Evolutionary conservation across 2,113 vertebrate genomes (phyloP).

Genomic region (Zapornia atra): DNA sequence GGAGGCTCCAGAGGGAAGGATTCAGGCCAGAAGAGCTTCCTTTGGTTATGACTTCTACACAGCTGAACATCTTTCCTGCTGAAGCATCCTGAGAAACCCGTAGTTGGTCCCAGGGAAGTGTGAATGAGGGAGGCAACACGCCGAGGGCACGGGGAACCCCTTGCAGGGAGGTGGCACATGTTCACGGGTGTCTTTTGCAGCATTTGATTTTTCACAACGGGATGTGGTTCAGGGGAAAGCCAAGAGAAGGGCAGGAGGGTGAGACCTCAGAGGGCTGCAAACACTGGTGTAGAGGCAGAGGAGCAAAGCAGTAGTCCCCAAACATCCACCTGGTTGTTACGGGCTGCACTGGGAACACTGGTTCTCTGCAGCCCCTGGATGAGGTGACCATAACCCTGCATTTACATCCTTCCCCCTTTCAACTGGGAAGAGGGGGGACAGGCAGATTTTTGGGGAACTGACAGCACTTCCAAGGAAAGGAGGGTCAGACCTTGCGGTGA

Average conservation of each 20-base stretch:
- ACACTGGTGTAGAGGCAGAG: background rate
- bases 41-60: background rate
- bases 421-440: background rate
- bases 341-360: background rate
- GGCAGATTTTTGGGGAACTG: background rate
- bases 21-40: background rate
- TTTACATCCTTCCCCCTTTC: background rate
- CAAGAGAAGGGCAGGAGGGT: background rate
- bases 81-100: background rate
- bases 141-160: background rate
- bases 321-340: background rate
- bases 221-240: background rate
- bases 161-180: background rate
- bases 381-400: background rate
- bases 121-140: background rate
- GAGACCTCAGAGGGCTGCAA: background rate
- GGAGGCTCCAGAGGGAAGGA: background rate
- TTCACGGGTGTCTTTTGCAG: background rate
- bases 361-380: background rate
- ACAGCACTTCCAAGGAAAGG: background rate
- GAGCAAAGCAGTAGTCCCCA: background rate
- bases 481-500: background rate
- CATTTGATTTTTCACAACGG: background rate
- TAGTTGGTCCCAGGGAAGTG: background rate
- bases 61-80: background rate